Conservation (phyloP, 2,888 invertebrate species). For the Watsonalla cultraria region DNA sequence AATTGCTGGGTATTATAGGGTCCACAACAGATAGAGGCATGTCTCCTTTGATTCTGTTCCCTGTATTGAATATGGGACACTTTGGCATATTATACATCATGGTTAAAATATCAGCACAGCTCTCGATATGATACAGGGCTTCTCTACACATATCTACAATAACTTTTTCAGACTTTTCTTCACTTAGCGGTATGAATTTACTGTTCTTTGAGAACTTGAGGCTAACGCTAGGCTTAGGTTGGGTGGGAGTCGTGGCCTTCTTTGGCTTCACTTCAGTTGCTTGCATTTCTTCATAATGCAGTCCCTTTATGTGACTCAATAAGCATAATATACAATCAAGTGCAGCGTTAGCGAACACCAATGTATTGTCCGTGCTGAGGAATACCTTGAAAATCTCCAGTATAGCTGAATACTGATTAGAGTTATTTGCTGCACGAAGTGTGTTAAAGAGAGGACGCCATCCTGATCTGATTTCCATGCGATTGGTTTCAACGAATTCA, state of each 20-base stretch:
- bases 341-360: constrained; percentile 96
- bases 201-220: constrained; percentile 70
- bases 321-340: constrained; percentile 95
- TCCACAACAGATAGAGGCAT: constrained; percentile 89
- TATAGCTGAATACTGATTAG: constrained; percentile 85
- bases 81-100: constrained; percentile 97
- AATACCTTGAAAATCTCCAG: constrained; percentile 97
- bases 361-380: constrained; percentile 93
- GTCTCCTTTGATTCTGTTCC: constrained; percentile 89
- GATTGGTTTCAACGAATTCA: constrained; percentile 96
- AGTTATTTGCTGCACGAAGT: constrained; percentile 89
- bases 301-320: constrained; percentile 85
- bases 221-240: constrained; percentile 58
- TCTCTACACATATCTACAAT: constrained; percentile 84
- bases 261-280: constrained; percentile 65
- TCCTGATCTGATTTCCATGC: constrained; percentile 95
- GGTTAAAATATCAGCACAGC: constrained; percentile 91
- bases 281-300: constrained; percentile 78
- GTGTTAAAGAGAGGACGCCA: constrained; percentile 98
- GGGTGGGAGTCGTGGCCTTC: constrained; percentile 45
- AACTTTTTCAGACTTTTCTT: constrained; percentile 69
- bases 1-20: constrained; percentile 87
- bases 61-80: constrained; percentile 94
- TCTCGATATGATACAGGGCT: constrained; percentile 90
- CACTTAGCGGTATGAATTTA: constrained; percentile 67